Evolutionary conservation across 2,797 vertebrate genomes (phyloP).

Genomic region (Sebastes kiyomatsui): DNA sequence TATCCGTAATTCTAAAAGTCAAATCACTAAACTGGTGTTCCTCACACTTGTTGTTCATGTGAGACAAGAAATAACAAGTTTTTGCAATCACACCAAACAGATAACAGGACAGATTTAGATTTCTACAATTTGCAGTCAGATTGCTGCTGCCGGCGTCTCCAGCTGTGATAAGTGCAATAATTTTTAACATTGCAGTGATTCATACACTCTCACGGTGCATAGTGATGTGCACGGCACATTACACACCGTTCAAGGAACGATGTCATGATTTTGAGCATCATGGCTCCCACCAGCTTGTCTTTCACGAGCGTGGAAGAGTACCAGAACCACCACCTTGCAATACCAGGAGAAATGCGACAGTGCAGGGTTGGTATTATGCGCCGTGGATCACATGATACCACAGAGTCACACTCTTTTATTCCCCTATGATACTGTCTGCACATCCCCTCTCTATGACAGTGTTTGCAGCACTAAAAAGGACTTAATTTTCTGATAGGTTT

Average conservation of each 20-base stretch:
- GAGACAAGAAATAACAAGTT: slow-evolving; percentile 22
- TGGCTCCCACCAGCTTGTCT: slow-evolving; percentile 85
- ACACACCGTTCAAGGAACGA: slow-evolving; percentile 17
- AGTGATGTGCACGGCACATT: slow-evolving; percentile 32
- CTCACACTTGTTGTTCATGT: slow-evolving; percentile 33
- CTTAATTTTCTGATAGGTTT: slow-evolving; percentile 49
- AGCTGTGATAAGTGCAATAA: slow-evolving; percentile 69
- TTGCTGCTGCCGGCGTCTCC: slow-evolving; percentile 49
- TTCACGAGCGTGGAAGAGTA: slow-evolving; percentile 85
- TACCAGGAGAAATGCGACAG: neutral
- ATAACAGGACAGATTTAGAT: slow-evolving; percentile 11
- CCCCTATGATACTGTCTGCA: neutral
- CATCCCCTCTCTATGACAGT: slow-evolving; percentile 11
- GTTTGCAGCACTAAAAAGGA: slow-evolving; percentile 31
- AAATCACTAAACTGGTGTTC: neutral
- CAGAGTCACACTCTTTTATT: slow-evolving; percentile 23
- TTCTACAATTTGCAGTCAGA: slow-evolving; percentile 56
- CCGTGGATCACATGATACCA: slow-evolving; percentile 15
- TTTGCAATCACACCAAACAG: slow-evolving; percentile 6
- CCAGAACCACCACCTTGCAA: slow-evolving; percentile 82
- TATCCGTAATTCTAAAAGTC: slow-evolving; percentile 17
- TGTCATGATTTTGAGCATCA: slow-evolving; percentile 67
- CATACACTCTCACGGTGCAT: slow-evolving; percentile 35
- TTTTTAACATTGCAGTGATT: slow-evolving; percentile 57
- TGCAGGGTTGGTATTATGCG: neutral